These are phyloP conservation scores for Gonioctena quinquepunctata DNA, from an alignment of 1,140 invertebrate genomes.

Conservation along the genomic window DNA sequence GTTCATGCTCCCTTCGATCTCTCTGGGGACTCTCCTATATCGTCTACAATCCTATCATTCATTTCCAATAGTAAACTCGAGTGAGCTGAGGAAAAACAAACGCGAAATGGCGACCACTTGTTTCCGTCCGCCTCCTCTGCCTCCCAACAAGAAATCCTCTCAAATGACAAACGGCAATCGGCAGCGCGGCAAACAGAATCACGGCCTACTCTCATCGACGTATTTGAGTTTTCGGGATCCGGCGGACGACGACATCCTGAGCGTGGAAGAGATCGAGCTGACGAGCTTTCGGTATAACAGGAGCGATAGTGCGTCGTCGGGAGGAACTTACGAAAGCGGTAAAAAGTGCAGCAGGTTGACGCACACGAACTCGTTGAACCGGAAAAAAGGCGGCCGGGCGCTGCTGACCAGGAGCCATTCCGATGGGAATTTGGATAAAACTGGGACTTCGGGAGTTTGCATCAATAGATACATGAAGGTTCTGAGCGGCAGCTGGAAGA, in stretches of 20 bases:
- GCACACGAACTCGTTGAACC: constrained; percentile 46
- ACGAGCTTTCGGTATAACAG: constrained; percentile 4
- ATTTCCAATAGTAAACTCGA: constrained; percentile 1
- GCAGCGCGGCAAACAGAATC: constrained; percentile 29
- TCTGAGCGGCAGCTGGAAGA: constrained; percentile 67
- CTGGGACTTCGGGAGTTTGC: constrained; percentile 54
- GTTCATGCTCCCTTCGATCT: too few species aligned
- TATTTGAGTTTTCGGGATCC: constrained; percentile 54
- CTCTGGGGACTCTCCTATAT: too few species aligned
- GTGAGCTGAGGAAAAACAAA: not conserved
- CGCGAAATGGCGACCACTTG: constrained; percentile 52
- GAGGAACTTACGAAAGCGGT: not conserved
- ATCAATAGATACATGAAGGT: constrained; percentile 65
- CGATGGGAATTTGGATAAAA: constrained; percentile 50
- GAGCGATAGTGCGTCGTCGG: constrained; percentile 14
- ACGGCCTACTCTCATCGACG: constrained; percentile 47
- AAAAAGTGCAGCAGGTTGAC: constrained; percentile 39
- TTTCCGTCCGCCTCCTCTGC: constrained; percentile 53
- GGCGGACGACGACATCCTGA: constrained; percentile 43
- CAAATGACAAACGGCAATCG: constrained; percentile 8
- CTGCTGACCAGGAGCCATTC: constrained; percentile 48
- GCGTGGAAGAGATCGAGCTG: constrained; percentile 23
- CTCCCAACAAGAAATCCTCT: constrained; percentile 51
- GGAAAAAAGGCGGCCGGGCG: constrained; percentile 32
- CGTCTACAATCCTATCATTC: not conserved